Base-by-base conservation (phyloP, 2,797 vertebrate species). In the Neopelma chrysocephalum region DNA sequence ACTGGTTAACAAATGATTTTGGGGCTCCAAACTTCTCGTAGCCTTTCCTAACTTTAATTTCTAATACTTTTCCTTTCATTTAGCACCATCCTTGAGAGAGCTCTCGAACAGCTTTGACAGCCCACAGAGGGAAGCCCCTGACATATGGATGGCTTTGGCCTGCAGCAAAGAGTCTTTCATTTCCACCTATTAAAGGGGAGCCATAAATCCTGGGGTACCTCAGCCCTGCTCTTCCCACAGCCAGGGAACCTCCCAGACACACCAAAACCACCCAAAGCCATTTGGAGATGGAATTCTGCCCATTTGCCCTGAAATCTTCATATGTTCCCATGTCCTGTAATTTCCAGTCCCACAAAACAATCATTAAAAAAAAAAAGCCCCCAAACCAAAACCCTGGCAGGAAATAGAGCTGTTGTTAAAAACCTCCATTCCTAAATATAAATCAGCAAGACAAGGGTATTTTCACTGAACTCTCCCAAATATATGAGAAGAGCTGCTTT, bases 201-300 rank as follows among this genome's bases (percentile, higher is more conserved):
- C 26, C 62, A 85, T 96, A 96, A 95, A 95, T 97, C 89, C 83
- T 54, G 48, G 75, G 82, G 71, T 65, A 29, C 75, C 92, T 92
- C 78, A 73, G 56, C 6, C 73, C 75, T 27, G 56, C 62, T 89
- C 65, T 62, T 92, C 32, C 65, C 69, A 38, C 36, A 8, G 11
- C 27, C 19, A 42, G 29, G 12, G 64, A 90, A 84, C 70, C 47
- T 90, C 68, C 31, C 31, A 38, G 70, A 38, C 62, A 58, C 77
- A 76, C 26, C 60, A 76, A 76, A 95, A 92, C 11, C 62, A 87
- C 92, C 77, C 58, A 71, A 83, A 81, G 61, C 75, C 82, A 50
- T 79, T 71, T 0, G 25, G 38, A 86, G 75, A 40, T 31, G 17
- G 53, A 50, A 42, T 89, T 94, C 72, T 62, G 20, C 54, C 53